phyloP scores from a whole-genome alignment of 2,797 vertebrate species.

The Siniperca obscura region DNA sequence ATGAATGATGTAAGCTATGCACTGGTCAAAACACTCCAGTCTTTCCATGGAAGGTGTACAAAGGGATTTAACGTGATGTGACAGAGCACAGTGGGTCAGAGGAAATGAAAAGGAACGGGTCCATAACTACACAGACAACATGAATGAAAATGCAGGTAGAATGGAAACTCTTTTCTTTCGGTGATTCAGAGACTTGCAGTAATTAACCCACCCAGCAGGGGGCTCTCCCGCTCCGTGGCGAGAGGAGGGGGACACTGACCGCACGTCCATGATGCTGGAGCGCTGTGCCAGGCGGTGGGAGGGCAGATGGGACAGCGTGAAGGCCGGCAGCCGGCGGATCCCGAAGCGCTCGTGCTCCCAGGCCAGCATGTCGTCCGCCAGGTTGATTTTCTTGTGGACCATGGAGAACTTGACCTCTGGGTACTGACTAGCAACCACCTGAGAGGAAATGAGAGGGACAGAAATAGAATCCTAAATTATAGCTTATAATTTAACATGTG shows the following conservation, averaged over 20 bases:
- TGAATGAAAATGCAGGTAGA: slow-evolving; percentile 12
- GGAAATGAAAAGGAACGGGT: not conserved
- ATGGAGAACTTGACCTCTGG: slow-evolving; percentile 96
- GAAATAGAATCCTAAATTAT: not conserved
- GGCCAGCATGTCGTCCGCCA: slow-evolving; percentile 96
- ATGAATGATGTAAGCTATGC: not conserved
- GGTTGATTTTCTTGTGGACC: slow-evolving; percentile 99
- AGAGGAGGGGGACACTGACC: slow-evolving; percentile 88
- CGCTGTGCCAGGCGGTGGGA: slow-evolving; percentile 92
- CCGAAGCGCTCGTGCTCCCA: slow-evolving; percentile 99
- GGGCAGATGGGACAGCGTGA: slow-evolving; percentile 95
- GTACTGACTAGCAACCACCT: slow-evolving; percentile 91
- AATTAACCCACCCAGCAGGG: slow-evolving; percentile 85
- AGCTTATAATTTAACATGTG: not conserved
- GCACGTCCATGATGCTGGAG: slow-evolving; percentile 97
- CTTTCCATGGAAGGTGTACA: not conserved
- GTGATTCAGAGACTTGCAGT: slow-evolving; percentile 71
- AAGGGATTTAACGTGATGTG: not conserved
- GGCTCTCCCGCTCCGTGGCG: slow-evolving; percentile 83
- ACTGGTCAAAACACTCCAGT: not conserved
- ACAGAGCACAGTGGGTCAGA: not conserved
- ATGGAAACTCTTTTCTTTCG: slow-evolving; percentile 20
- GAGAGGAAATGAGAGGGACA: not conserved
- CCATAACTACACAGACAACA: not conserved
- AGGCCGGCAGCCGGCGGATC: slow-evolving; percentile 95